Conservation (phyloP, 2,888 invertebrate species). For the Bombylius discolor region DNA sequence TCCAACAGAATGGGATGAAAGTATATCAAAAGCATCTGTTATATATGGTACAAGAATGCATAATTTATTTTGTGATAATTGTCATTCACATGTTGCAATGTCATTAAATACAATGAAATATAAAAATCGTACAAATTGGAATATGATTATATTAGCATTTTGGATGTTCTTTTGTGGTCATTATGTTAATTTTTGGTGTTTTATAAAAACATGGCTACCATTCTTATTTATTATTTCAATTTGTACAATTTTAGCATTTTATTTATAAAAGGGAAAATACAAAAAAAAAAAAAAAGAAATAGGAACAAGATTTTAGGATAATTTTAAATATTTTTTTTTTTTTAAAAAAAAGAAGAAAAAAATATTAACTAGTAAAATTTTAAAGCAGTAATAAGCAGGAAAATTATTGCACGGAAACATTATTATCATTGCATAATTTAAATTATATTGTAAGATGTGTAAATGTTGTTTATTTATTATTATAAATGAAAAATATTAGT, state of each 20-base stretch:
- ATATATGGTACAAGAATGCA: constrained; percentile 91
- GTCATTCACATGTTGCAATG: constrained; percentile 93
- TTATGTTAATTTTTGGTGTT: constrained; percentile 57
- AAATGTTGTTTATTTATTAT: no score
- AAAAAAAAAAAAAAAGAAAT: no score
- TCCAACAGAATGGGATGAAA: constrained; percentile 71
- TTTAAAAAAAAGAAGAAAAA: no score
- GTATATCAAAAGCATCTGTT: constrained; percentile 82
- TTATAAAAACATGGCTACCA: constrained; percentile 76
- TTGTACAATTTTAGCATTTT: constrained; percentile 24
- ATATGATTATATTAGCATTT: constrained; percentile 80
- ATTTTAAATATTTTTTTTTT: no score
- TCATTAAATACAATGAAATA: constrained; percentile 89
- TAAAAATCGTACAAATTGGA: constrained; percentile 64
- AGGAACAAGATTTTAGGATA: no score
- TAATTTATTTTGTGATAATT: constrained; percentile 89
- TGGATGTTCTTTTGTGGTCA: constrained; percentile 63
- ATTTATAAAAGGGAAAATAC: constrained; percentile 20
- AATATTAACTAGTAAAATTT: no score
- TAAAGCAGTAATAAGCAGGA: no score
- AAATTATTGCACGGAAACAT: no score
- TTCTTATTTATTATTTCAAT: constrained; percentile 45
- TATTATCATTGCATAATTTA: no score
- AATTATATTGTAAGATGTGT: no score
- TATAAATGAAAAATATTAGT: no score